Evolutionary conservation across 2,888 invertebrate species (phyloP).

Genomic region (Teleogryllus oceanicus): DNA sequence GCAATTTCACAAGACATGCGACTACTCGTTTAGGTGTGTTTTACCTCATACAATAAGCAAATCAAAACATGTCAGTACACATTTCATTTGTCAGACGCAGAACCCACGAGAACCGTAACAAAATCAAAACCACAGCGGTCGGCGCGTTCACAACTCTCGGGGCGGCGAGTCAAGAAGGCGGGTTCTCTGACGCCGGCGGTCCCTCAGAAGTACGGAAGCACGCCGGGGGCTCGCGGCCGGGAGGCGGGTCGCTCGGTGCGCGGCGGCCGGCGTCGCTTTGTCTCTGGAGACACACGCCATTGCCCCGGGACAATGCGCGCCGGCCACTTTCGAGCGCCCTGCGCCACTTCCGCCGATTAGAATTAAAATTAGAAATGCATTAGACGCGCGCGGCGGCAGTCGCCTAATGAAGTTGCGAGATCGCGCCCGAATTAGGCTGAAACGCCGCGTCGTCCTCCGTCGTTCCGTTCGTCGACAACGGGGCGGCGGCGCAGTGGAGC

Average conservation of each 20-base stretch:
- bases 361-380: conserved; percentile 7
- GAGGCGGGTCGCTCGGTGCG: background rate
- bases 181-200: background rate
- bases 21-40: no score
- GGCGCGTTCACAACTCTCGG: no score
- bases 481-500: background rate
- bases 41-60: no score
- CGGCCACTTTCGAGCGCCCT: background rate
- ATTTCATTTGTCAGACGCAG: no score
- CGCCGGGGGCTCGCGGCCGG: no score
- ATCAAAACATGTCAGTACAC: no score
- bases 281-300: background rate
- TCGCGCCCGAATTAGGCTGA: background rate
- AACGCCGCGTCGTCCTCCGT: background rate
- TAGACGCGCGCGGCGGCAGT: background rate
- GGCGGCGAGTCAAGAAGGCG: background rate
- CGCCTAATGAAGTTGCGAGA: background rate
- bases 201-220: no score
- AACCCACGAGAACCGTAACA: no score
- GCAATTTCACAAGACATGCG: no score
- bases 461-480: background rate
- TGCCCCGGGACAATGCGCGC: background rate
- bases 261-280: background rate
- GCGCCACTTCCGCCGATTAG: background rate
- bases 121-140: no score